Evolutionary conservation across 2,888 invertebrate genomes (phyloP).

Genomic region (Calliopum simillimum): DNA sequence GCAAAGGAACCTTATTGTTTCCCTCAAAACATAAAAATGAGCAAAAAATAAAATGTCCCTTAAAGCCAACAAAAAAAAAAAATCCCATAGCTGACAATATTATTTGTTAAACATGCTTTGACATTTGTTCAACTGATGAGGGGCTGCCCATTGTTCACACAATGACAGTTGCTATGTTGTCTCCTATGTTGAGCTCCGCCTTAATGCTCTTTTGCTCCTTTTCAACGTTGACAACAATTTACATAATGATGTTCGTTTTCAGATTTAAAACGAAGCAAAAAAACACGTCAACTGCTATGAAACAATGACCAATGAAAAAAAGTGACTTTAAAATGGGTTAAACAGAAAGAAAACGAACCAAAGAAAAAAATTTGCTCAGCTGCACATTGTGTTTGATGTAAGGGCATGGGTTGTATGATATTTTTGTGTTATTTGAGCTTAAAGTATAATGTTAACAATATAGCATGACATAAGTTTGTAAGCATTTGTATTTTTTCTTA

Average conservation of each 20-base stretch:
- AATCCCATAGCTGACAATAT: slow-evolving; percentile 6
- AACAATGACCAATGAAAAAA: slow-evolving; percentile 23
- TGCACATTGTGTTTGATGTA: neutral
- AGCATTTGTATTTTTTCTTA: neutral
- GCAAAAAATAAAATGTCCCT: slow-evolving; percentile 1
- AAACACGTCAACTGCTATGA: slow-evolving; percentile 14
- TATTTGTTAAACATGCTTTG: slow-evolving; percentile 20
- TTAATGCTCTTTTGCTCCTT: too few species aligned
- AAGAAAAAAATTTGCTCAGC: too few species aligned
- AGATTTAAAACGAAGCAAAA: too few species aligned
- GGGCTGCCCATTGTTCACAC: neutral
- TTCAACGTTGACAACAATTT: too few species aligned
- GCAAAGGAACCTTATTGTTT: neutral
- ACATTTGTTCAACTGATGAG: slow-evolving; percentile 7
- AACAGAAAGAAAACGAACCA: neutral
- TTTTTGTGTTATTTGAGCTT: slow-evolving; percentile 12
- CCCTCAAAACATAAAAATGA: neutral
- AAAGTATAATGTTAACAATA: neutral
- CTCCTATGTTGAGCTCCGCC: too few species aligned
- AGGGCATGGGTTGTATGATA: neutral
- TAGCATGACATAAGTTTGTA: neutral
- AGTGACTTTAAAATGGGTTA: slow-evolving; percentile 15
- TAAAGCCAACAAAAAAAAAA: neutral
- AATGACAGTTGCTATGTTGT: neutral
- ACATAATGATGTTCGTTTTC: too few species aligned